Conservation (phyloP, 2,888 invertebrate genomes). For the Taenaris catops region DNA sequence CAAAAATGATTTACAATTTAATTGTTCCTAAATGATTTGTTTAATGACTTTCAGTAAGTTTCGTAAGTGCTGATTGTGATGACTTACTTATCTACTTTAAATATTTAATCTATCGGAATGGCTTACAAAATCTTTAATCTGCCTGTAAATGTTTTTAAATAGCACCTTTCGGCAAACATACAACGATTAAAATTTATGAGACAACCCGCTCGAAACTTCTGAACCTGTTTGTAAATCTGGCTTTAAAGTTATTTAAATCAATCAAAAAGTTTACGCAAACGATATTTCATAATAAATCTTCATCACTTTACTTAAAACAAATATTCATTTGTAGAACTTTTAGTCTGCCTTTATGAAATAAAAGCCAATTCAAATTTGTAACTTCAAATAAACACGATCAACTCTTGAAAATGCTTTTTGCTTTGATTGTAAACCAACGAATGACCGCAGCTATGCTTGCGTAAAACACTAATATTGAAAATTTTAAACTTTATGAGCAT, state of each 20-base stretch:
- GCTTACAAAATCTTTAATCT: no score
- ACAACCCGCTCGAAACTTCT: conserved; percentile 8
- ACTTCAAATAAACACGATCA: conserved; percentile 8
- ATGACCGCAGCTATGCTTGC: no score
- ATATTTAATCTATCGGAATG: no score
- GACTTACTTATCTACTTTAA: no score
- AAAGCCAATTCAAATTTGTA: conserved; percentile 12
- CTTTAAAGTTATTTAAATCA: conserved; percentile 22
- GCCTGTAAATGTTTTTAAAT: conserved; percentile 1
- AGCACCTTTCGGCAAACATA: not conserved
- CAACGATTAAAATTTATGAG: conserved; percentile 9
- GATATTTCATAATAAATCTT: conserved; percentile 27
- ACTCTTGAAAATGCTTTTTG: conserved; percentile 3
- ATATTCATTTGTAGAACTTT: conserved; percentile 21
- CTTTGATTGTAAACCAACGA: no score
- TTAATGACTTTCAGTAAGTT: no score
- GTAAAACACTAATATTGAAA: not conserved
- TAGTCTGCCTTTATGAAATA: conserved; percentile 10
- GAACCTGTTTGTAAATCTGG: conserved; percentile 9
- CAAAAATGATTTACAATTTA: no score
- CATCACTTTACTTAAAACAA: conserved; percentile 21
- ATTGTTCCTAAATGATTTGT: no score
- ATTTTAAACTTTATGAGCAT: no score
- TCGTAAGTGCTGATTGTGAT: no score
- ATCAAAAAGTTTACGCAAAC: conserved; percentile 23